phyloP scores from a whole-genome alignment of 2,113 vertebrate species.

The Okapia johnstoni region DNA sequence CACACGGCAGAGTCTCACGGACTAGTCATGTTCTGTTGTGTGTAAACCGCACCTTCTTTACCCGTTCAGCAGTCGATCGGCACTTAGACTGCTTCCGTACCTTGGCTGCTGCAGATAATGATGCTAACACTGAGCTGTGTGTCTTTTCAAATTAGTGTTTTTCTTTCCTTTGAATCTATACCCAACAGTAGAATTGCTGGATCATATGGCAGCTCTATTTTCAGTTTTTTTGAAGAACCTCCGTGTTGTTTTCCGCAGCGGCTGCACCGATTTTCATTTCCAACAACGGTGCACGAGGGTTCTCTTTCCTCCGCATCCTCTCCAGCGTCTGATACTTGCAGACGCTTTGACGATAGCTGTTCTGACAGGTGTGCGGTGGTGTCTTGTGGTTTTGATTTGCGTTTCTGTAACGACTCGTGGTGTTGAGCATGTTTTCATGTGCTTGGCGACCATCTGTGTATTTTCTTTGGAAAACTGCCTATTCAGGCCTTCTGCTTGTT shows the following conservation, averaged over 20 bases:
- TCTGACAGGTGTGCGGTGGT: background rate
- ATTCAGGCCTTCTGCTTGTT: too few species aligned
- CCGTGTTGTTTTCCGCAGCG: accelerated
- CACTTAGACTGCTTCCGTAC: background rate
- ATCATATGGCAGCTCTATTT: accelerated
- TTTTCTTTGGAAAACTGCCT: background rate
- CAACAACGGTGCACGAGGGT: accelerated
- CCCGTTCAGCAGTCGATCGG: background rate
- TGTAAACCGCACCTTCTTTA: background rate
- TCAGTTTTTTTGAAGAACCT: background rate
- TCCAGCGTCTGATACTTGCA: too few species aligned
- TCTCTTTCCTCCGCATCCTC: background rate
- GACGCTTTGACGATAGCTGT: background rate
- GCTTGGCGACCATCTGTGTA: background rate
- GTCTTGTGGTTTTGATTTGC: background rate
- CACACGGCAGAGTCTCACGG: background rate
- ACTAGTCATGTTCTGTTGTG: background rate
- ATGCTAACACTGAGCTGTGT: background rate
- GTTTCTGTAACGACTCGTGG: background rate
- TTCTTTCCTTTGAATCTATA: background rate
- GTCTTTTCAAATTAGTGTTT: background rate
- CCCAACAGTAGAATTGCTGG: background rate
- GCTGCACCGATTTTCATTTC: too few species aligned
- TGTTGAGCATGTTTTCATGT: too few species aligned
- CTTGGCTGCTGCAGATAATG: background rate